Conservation (phyloP, 2,797 vertebrate genomes). For the Enteromius afrohamiltoni region DNA sequence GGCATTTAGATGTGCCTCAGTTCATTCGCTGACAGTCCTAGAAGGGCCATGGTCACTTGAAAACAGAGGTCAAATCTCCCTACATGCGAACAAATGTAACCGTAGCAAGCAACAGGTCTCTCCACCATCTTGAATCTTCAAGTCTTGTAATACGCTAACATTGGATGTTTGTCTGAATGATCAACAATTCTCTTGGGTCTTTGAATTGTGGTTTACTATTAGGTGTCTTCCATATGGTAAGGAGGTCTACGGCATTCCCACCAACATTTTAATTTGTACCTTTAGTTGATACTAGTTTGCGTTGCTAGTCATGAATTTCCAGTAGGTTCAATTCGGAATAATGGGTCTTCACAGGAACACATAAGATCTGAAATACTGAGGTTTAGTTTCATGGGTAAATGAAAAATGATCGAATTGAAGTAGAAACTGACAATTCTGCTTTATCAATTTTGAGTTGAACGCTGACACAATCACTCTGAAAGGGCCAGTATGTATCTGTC, state of each 20-base stretch:
- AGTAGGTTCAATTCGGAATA: constrained; percentile 21
- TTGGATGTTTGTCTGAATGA: constrained; percentile 53
- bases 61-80: constrained; percentile 34
- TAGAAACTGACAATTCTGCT: constrained; percentile 8
- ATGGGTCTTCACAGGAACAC: constrained; percentile 37
- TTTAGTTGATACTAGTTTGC: constrained; percentile 33
- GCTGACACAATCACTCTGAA: constrained; percentile 34
- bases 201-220: constrained; percentile 60
- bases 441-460: constrained; percentile 22
- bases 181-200: constrained; percentile 51
- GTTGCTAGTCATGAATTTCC: constrained; percentile 30
- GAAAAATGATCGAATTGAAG: constrained; percentile 22
- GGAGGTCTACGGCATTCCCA: constrained; percentile 51
- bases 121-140: constrained; percentile 52
- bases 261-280: constrained; percentile 34
- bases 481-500: constrained; percentile 34
- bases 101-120: constrained; percentile 62
- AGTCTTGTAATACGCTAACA: constrained; percentile 48
- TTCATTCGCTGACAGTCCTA: constrained; percentile 58
- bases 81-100: constrained; percentile 53
- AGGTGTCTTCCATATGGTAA: constrained; percentile 61
- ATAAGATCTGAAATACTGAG: constrained; percentile 19
- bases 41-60: constrained; percentile 37
- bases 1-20: constrained; percentile 62
- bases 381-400: constrained; percentile 26